Base-by-base conservation (phyloP, 2,113 vertebrate genomes). In the Hemibagrus wyckioides region DNA sequence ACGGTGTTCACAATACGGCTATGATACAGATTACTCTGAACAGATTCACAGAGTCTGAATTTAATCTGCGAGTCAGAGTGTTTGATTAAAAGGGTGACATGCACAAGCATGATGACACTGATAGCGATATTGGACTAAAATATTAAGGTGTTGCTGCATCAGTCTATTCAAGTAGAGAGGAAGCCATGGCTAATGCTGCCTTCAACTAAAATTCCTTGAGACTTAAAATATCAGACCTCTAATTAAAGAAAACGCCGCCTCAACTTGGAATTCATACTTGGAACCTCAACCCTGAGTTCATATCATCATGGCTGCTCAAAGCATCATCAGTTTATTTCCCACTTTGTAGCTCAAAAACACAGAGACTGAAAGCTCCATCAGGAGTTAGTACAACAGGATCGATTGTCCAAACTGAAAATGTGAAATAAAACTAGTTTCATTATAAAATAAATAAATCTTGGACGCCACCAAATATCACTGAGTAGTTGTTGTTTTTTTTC, bases 371-470 rank as follows among this genome's bases (percentile, higher is more conserved):
- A 48, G 11, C 48, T 75, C 23, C 36, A 28, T 30, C 44, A 19
- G 6, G 28, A 79, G 48, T 14, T 30, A 50, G 41, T 25, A 50
- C 41, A 50, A 76, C 73, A n/a, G 5, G 71, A 75, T 28, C 11
- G 21, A 75, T 71, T 21, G 36, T 71, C 17, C 67, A 25, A 44
- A 75, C 0, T 75, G 36, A 25, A 50, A 77, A 52, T 52, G 3
- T 77, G 14, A 52, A 52, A 30, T 6, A 48, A 50, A 76, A 15
- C 25, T 50, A 25, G 48, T 50, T 76, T 56, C n/a, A 57, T 36
- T 81, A 25, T 57, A 3, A 80, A 57, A 80, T 57, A 80, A 57
- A 80, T 57, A 80, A 57, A 57, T 86, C n/a, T 48, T 48, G 41
- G 73, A 14, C 23, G 3, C 44, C 48, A 50, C 44, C 39, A 30